Evolutionary conservation across 35 echinoderm and acorn worm species (phyloP).

Genomic region (Anneissia japonica): DNA sequence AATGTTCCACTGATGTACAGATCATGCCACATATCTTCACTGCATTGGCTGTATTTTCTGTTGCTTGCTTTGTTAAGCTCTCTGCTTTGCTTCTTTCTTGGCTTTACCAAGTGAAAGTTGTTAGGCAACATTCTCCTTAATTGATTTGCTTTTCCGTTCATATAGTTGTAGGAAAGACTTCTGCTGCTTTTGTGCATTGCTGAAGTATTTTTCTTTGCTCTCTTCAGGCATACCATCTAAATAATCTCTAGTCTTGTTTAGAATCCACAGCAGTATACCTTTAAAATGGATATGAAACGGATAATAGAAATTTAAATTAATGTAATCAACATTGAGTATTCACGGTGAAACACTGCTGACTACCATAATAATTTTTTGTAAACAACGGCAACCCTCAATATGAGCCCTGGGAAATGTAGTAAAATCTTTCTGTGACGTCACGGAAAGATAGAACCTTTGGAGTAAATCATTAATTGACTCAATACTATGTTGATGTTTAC

Average conservation of each 20-base stretch:
- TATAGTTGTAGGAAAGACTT: conserved; percentile 28
- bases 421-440: no score
- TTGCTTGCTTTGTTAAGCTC: conserved; percentile 17
- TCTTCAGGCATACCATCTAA: conserved; percentile 21
- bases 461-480: no score
- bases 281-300: neutral
- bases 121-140: conserved; percentile 16
- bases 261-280: conserved; percentile 41
- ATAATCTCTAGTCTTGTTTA: conserved; percentile 46
- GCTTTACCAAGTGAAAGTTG: conserved; percentile 1
- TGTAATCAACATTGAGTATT: no score
- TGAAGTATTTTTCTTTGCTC: neutral
- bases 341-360: no score
- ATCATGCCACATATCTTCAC: conserved; percentile 34
- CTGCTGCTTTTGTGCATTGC: conserved; percentile 10
- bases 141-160: conserved; percentile 24
- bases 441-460: no score
- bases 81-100: conserved; percentile 34
- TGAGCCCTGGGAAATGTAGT: no score
- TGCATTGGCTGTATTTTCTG: conserved; percentile 30
- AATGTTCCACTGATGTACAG: conserved; percentile 30
- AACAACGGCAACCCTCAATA: no score
- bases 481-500: no score
- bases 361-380: no score
- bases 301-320: no score